These are phyloP conservation scores for Drosophila recens DNA, from an alignment of 2,888 invertebrate genomes.

Conservation along the genomic window DNA sequence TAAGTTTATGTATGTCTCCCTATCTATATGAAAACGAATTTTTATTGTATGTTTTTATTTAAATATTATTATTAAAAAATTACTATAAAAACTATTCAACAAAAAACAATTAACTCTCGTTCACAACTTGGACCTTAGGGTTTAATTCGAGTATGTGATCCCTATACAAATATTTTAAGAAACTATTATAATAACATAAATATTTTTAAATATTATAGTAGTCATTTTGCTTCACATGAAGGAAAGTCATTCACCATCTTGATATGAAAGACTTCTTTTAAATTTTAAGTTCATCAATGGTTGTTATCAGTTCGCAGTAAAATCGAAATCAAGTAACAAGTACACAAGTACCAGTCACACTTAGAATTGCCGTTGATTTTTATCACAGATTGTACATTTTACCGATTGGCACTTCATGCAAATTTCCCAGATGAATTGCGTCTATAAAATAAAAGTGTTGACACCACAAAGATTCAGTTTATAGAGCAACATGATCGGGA, in stretches of 20 bases:
- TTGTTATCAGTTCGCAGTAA: constrained; percentile 46
- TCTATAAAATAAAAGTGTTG: constrained; percentile 50
- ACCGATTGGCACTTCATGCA: constrained; percentile 58
- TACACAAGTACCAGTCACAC: constrained; percentile 25
- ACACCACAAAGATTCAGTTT: constrained; percentile 44
- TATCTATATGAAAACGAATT: too few relatives aligned
- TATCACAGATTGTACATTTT: constrained; percentile 53
- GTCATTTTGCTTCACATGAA: not conserved
- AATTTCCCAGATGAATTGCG: constrained; percentile 30
- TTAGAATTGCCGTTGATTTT: constrained; percentile 29
- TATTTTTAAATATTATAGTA: not conserved
- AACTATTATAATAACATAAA: not conserved
- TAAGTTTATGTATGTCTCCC: not conserved
- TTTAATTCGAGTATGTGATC: not conserved
- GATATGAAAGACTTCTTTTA: constrained; percentile 14
- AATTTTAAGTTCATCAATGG: constrained; percentile 26
- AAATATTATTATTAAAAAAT: not conserved
- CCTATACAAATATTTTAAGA: not conserved
- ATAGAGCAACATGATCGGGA: constrained; percentile 26
- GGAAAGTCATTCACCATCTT: constrained; percentile 16
- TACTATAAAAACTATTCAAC: not conserved
- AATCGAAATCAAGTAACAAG: constrained; percentile 30
- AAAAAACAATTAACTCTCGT: not conserved
- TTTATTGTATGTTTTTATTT: too few relatives aligned
- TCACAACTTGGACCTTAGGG: too few relatives aligned